Evolutionary conservation across 2,113 vertebrate genomes (phyloP).

Genomic region (Mormyrus iriodes): DNA sequence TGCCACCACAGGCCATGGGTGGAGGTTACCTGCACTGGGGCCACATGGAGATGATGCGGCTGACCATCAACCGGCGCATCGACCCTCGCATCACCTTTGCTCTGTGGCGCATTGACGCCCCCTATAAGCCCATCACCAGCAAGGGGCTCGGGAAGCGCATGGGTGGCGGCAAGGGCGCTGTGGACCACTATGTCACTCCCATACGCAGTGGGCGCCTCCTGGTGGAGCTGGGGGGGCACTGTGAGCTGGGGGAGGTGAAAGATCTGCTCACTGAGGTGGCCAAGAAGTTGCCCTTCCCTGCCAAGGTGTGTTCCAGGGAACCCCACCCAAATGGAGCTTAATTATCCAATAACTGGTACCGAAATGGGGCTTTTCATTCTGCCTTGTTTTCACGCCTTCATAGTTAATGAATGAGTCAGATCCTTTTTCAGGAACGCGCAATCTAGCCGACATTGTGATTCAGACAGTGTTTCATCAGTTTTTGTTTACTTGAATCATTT

Average conservation of each 20-base stretch:
- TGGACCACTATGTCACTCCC: constrained; percentile 83
- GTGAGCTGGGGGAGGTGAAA: constrained; percentile 71
- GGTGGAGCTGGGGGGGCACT: constrained; percentile 78
- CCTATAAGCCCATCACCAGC: constrained; percentile 75
- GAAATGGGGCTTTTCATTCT: neutral
- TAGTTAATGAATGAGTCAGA: neutral
- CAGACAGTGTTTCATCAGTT: neutral
- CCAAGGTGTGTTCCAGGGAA: constrained; percentile 51
- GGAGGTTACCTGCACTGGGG: constrained; percentile 90
- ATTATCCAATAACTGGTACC: neutral
- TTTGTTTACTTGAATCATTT: neutral
- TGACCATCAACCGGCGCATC: constrained; percentile 80
- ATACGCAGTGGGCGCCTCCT: constrained; percentile 72
- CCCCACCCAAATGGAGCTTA: neutral
- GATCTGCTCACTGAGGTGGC: constrained; percentile 69
- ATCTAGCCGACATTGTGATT: neutral
- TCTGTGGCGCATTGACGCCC: constrained; percentile 73
- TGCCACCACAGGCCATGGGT: constrained; percentile 69
- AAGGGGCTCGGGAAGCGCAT: constrained; percentile 89
- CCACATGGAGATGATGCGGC: constrained; percentile 92
- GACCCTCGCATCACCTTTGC: constrained; percentile 76
- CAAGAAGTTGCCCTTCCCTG: constrained; percentile 81
- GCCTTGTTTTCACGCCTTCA: neutral
- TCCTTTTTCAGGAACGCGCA: neutral
- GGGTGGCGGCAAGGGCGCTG: constrained; percentile 90